phyloP scores from a whole-genome alignment of 2,797 vertebrate genomes.

The Ficedula albicollis region DNA sequence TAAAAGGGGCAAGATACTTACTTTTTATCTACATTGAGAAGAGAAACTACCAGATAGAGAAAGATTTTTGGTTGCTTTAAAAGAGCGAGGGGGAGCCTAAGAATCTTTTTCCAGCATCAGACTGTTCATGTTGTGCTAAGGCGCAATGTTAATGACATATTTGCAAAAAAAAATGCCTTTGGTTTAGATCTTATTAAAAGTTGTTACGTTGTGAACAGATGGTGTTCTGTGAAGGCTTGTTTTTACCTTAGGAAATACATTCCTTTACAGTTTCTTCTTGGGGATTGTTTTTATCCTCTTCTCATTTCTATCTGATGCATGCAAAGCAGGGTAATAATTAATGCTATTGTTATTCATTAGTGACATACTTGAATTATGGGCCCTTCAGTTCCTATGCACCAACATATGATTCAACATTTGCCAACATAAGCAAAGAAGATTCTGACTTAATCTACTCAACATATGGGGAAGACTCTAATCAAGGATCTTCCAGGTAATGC shows the following conservation, averaged over 20 bases:
- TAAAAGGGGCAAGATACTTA: background rate
- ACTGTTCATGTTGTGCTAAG: background rate
- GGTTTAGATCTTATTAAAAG: background rate
- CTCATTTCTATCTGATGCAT: background rate
- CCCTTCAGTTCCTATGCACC: slow-evolving; percentile 95
- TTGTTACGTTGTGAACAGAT: background rate
- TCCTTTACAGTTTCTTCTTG: background rate
- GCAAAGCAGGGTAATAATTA: background rate
- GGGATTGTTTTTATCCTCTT: background rate
- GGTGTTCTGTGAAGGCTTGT: background rate
- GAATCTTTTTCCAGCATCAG: background rate
- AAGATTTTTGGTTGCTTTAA: background rate
- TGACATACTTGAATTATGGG: slow-evolving; percentile 95
- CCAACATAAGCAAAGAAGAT: slow-evolving; percentile 95
- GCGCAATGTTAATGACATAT: background rate
- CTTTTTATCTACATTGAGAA: background rate
- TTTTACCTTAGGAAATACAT: background rate
- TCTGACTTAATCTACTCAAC: slow-evolving; percentile 91
- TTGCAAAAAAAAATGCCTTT: background rate
- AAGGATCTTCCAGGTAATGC: slow-evolving; percentile 86
- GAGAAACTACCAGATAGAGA: background rate
- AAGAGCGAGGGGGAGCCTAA: background rate
- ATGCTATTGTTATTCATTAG: slow-evolving; percentile 68
- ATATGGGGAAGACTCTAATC: slow-evolving; percentile 90
- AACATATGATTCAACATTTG: slow-evolving; percentile 93